Conservation (phyloP, 2,797 vertebrate species). For the Novumbra hubbsi region DNA sequence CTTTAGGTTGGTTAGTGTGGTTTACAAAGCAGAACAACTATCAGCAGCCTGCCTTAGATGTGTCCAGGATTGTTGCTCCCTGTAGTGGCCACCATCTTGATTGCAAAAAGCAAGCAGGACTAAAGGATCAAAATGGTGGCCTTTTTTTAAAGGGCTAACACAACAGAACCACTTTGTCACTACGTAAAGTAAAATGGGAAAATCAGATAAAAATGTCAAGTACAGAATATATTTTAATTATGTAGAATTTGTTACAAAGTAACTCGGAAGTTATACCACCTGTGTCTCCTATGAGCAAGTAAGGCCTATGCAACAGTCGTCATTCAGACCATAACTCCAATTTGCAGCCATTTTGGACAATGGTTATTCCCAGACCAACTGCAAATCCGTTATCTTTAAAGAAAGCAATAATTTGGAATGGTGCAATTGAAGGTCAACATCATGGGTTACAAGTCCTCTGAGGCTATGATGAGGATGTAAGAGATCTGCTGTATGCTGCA, state of each 20-base stretch:
- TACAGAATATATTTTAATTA: background rate
- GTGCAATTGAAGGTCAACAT: background rate
- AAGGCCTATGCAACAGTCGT: background rate
- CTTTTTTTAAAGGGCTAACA: background rate
- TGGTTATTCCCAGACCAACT: background rate
- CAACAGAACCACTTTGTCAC: background rate
- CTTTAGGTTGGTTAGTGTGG: background rate
- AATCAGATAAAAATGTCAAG: background rate
- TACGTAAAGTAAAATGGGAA: background rate
- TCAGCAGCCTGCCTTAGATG: background rate
- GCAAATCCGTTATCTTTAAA: background rate
- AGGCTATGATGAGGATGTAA: too few relatives aligned
- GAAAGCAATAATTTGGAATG: background rate
- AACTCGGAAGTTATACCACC: background rate
- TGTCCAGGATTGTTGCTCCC: background rate
- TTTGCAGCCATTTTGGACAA: background rate
- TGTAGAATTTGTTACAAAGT: background rate
- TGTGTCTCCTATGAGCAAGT: background rate
- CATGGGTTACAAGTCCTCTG: background rate
- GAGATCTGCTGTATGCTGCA: background rate
- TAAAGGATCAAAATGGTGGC: slow-evolving; percentile 3
- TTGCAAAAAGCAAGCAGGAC: background rate
- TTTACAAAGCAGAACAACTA: background rate
- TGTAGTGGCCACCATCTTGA: slow-evolving; percentile 4
- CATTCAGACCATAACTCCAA: background rate